Evolutionary conservation across 2,113 vertebrate genomes (phyloP).

Genomic region (Calonectris borealis): DNA sequence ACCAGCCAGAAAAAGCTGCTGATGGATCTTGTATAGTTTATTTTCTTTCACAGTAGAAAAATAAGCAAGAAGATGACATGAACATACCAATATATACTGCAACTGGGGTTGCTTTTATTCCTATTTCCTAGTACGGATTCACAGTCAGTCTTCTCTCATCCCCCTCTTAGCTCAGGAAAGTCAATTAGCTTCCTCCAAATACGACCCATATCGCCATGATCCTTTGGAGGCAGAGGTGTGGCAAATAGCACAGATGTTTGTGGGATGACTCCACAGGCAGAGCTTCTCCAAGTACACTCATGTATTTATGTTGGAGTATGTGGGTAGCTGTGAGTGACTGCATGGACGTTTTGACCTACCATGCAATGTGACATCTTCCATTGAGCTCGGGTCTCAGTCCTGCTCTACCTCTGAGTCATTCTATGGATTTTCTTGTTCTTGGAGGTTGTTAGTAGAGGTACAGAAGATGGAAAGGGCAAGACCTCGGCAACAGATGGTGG

Average conservation of each 20-base stretch:
- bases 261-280: neutral
- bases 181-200: neutral
- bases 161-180: neutral
- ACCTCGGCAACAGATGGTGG: neutral
- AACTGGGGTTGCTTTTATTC: neutral
- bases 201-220: neutral
- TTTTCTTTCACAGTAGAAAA: neutral
- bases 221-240: neutral
- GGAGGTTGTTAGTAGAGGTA: neutral
- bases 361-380: neutral
- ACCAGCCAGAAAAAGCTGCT: neutral
- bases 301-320: neutral
- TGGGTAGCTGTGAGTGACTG: neutral
- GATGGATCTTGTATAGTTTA: neutral
- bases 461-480: neutral
- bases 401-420: neutral
- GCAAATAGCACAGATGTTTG: neutral
- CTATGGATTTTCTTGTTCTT: neutral
- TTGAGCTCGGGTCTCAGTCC: neutral
- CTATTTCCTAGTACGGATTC: fast-evolving
- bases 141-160: neutral
- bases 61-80: neutral
- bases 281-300: neutral
- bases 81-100: neutral
- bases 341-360: neutral